Evolutionary conservation across 2,888 invertebrate species (phyloP), one percentile per base, ranked within the genome.

Genomic region (Lobophora halterata): DNA sequence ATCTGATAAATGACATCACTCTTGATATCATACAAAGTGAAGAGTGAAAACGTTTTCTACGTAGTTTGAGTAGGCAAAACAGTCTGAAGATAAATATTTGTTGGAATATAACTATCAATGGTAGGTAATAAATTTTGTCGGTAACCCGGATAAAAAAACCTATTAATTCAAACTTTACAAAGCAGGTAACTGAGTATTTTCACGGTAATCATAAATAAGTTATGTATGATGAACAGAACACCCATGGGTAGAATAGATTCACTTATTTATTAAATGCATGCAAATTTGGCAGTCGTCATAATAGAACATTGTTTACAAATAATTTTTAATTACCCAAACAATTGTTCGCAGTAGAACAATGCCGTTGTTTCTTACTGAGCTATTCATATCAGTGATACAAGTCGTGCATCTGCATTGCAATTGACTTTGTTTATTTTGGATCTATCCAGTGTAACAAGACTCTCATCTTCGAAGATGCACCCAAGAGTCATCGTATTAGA

Each of bases 351-450:
- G 30, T 37, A 14, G 37, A 59, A 68, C 66, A 75, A 71, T 69
- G 53, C 58, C 54, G 53, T 58, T 65, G 57, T 61, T 59, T 48
- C 51, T 39, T 39, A 56, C 57, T 58, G 62, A 56, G 60, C 58
- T 55, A 53, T 45, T 57, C 51, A 44, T 58, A 52, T 49, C 48
- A 60, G 45, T 47, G 46, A 52, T 51, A 54, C 52, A 48, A 52
- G 54, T 59, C 62, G 55, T 72, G 71, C 70, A 71, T 68, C 64
- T 74, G 64, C 64, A 58, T 61, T 70, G 70, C 76, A 76, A 77
- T 79, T 78, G 78, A 66, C 63, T 67, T 37, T 65, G 71, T 74
- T 78, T 81, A 79, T 82, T 82, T 76, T 77, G 73, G 71, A 71
- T 56, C 58, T 60, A 62, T 54, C 77, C 73, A 77, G 65, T 59